Percentiles rank a stretch among this genome's conserved stretches.
Conservation (phyloP, 2,888 invertebrate species). For the Schizaphis graminum region DNA sequence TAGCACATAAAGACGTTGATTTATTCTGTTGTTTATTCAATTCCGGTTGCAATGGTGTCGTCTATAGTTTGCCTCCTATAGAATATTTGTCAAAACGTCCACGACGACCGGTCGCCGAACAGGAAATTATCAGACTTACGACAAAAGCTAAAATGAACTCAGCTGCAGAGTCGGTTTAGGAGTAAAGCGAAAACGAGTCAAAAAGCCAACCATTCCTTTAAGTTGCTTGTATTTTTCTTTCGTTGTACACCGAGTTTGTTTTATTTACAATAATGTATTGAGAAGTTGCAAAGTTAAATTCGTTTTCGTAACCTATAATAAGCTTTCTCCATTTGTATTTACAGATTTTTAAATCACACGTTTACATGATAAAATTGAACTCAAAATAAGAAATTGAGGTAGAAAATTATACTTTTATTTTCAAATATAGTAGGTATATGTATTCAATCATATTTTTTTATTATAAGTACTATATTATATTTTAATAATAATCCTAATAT, state of each 20-base stretch:
- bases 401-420: neutral
- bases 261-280: neutral
- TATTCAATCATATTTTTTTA: neutral
- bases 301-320: neutral
- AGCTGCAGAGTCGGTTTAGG: neutral
- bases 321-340: neutral
- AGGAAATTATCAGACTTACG: constrained; percentile 36
- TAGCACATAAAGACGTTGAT: constrained; percentile 48
- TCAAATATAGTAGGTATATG: neutral
- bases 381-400: neutral
- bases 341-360: neutral
- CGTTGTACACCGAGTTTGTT: neutral
- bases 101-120: neutral
- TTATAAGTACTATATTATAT: too few species aligned
- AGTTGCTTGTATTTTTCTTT: neutral
- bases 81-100: constrained; percentile 56
- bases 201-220: neutral
- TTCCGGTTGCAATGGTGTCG: constrained; percentile 23
- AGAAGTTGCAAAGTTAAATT: neutral
- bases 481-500: neutral
- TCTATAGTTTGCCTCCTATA: neutral
- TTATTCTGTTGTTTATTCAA: constrained; percentile 55
- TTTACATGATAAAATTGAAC: neutral
- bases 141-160: constrained; percentile 15
- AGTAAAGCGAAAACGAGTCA: neutral